Evolutionary conservation across 1,140 invertebrate genomes (phyloP), one percentile per base, ranked within the genome.

Genomic region (Argopecten irradians): DNA sequence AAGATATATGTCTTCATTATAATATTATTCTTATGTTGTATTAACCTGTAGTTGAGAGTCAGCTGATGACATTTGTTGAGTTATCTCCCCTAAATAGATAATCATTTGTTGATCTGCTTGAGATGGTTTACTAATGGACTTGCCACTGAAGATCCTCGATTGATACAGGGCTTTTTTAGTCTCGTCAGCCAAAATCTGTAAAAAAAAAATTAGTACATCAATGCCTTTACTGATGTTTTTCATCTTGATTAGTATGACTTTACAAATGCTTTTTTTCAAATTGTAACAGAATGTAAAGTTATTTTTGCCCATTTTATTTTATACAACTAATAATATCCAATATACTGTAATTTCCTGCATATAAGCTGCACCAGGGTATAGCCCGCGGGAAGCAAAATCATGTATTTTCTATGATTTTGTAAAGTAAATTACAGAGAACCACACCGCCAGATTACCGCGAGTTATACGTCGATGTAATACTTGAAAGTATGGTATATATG

Each of bases 41-140:
- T 85, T 88, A 88, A 94, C 93, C 92, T 94, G 93, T n/a, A 93
- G 85, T 84, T 93, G 91, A 22, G 86, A 84, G 87, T 89, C 92
- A 46, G 92, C 84, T 39, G 91, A 83, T 22, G 86, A 87, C 34
- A 92, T 88, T 13, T 93, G 91, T 83, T 93, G 91, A 33, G 86
- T 89, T 9, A 92, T 82, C 34, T 91, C 85, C 7, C 34, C 90
- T 11, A 89, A 82, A 39, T 90, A 90, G 2, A 82, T 19, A 0
- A 88, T 88, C 87, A 93, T 88, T 71, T 92, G 92, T 83, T 87
- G 88, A n/a, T 89, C 86, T 39, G 87, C 86, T 33, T 91, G 71
- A 9, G 46, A 46, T 87, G 91, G 86, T 90, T 90, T 84, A 83
- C 87, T 87, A 86, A 90, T 33, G 28, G 39, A 86, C 32, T 89